phyloP scores from a whole-genome alignment of 2,888 invertebrate genomes.

The Polylopha cassiicola region DNA sequence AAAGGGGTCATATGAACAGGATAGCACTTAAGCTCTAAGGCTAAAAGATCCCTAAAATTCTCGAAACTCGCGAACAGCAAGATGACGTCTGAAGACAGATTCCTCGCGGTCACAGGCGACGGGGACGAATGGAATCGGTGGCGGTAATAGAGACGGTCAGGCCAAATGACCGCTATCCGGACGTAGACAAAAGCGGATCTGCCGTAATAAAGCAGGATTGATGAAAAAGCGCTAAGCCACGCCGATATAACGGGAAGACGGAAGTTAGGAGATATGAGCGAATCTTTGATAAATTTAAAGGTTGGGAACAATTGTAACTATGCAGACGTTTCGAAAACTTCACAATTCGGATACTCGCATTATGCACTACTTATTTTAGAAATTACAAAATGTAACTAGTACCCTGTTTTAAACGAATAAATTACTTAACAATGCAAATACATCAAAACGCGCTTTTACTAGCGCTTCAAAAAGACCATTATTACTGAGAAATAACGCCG shows the following conservation, averaged over 20 bases:
- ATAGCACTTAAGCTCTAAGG: no score
- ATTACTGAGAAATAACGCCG: no score
- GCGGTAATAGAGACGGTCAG: constrained; percentile 70
- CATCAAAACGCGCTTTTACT: no score
- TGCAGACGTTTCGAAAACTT: no score
- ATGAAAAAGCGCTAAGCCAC: constrained; percentile 80
- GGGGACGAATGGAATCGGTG: constrained; percentile 74
- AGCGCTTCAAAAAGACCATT: no score
- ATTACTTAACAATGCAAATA: no score
- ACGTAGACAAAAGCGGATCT: constrained; percentile 73
- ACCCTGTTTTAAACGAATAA: no score
- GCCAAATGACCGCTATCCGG: constrained; percentile 73
- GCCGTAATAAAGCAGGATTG: constrained; percentile 78
- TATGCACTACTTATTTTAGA: no score
- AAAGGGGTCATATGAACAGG: no score
- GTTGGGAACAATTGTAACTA: no score
- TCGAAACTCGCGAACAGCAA: constrained; percentile 25
- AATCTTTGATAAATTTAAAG: constrained; percentile 16
- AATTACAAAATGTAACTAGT: no score
- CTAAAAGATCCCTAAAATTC: constrained; percentile 19
- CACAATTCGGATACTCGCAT: no score
- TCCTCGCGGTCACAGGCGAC: constrained; percentile 56
- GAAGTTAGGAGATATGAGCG: constrained; percentile 33
- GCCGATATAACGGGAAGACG: constrained; percentile 64
- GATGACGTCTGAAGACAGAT: constrained; percentile 67